Evolutionary conservation across 2,113 vertebrate species (phyloP), one percentile per base, ranked within the genome.

Genomic region (Tichodroma muraria): DNA sequence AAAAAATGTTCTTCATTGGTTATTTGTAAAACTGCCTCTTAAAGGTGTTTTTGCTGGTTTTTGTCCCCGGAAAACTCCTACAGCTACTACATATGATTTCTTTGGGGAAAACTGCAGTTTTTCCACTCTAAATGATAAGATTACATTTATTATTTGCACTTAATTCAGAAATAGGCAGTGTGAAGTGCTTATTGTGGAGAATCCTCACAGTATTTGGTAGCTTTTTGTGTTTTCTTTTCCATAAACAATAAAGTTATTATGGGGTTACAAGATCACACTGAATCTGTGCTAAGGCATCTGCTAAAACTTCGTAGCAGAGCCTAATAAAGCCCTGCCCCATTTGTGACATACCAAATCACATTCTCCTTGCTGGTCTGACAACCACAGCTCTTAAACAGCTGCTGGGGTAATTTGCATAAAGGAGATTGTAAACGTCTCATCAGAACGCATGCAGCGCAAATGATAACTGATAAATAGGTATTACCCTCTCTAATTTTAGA

Each of bases 341-440:
- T 96, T 96, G 96, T 97, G 96, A 95, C 91, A 97, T 50, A 92
- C 94, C 95, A 96, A 96, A 96, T 94, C 96, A 95, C 94, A 94
- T 97, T 96, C 94, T 92, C 94, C 87, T 97, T 97, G 95, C 94
- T 95, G 93, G 87, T 94, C 94, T 97, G 96, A 97, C 96, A 97
- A 89, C 95, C 94, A 94, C 93, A 89, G 96, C 95, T 97, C 96
- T 96, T 97, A 93, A 96, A 89, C 95, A 96, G 95, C 96, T 97
- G 95, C 94, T 96, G 95, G 86, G 95, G 94, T 97, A 97, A 97
- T 97, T 97, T 96, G 95, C 95, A 94, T 95, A 94, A 96, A 96
- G 96, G 95, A 96, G 93, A 94, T 95, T 97, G 95, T 97, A 96
- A 96, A 94, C 89, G 94, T 94, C 96, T 95, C 96, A 94, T 96